phyloP scores from a whole-genome alignment of 1,140 invertebrate genomes.

The Cydia strobilella region DNA sequence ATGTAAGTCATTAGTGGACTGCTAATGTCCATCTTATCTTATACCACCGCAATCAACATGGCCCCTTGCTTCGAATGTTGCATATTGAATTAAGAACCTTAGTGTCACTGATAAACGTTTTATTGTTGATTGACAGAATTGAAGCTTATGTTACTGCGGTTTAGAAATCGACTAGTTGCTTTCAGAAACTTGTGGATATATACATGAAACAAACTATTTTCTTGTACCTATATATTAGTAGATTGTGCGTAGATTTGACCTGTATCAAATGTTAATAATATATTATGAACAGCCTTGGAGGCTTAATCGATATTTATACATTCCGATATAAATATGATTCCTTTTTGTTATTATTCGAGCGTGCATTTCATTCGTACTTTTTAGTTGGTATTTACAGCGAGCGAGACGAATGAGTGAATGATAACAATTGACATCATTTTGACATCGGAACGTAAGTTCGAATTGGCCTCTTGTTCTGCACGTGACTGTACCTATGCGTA shows the following conservation, averaged over 20 bases:
- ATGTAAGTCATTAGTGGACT: constrained; percentile 20
- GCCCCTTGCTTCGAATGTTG: neutral
- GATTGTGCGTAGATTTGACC: neutral
- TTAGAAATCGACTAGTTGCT: neutral
- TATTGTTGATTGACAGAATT: neutral
- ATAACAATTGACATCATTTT: too few species aligned
- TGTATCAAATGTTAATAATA: too few species aligned
- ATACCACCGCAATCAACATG: neutral
- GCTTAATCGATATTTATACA: too few species aligned
- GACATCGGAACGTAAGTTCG: too few species aligned
- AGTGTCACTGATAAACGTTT: neutral
- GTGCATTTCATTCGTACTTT: too few species aligned
- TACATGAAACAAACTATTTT: neutral
- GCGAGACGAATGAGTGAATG: too few species aligned
- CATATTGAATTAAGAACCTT: neutral
- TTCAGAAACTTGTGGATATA: neutral
- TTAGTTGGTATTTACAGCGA: too few species aligned
- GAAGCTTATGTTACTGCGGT: neutral
- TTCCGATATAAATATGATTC: too few species aligned
- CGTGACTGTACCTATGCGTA: neutral
- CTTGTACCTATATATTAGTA: neutral
- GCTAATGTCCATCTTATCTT: constrained; percentile 22
- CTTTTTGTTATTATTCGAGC: too few species aligned
- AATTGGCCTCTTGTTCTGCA: neutral
- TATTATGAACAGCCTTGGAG: too few species aligned